Percentiles rank a stretch among this genome's conserved stretches.
These are phyloP conservation scores for Edolisoma coerulescens DNA, from an alignment of 2,113 vertebrate genomes.

Conservation along the genomic window DNA sequence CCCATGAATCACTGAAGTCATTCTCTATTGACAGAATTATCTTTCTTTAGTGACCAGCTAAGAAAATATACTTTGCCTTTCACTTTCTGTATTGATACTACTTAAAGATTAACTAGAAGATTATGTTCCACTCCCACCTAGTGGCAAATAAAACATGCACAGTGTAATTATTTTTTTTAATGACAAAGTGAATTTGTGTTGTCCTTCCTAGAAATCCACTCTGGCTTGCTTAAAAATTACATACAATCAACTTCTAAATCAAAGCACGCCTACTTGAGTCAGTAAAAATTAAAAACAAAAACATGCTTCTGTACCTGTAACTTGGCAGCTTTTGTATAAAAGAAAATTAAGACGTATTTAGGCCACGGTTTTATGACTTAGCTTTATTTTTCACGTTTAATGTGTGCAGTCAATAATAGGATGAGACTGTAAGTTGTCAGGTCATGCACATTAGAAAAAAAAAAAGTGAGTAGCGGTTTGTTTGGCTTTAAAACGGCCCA, in stretches of 20 bases:
- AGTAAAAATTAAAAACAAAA: background rate
- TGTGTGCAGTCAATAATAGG: background rate
- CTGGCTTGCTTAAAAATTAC: background rate
- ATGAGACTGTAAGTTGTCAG: background rate
- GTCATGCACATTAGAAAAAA: too few relatives aligned
- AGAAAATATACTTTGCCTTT: background rate
- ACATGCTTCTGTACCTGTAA: background rate
- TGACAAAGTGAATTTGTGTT: background rate
- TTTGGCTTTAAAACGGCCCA: background rate
- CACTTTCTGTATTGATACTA: background rate
- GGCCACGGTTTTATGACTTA: background rate
- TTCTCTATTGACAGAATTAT: background rate
- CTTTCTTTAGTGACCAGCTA: background rate
- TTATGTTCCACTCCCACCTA: constrained; percentile 61
- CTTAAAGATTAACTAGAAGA: background rate
- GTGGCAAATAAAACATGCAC: background rate
- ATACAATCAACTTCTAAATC: background rate
- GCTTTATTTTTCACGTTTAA: background rate
- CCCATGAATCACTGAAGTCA: background rate
- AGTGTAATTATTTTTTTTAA: background rate
- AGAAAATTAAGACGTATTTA: background rate
- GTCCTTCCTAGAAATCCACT: background rate
- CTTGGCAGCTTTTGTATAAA: background rate
- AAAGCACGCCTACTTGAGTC: background rate
- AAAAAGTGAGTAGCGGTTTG: background rate